Conservation (phyloP, 1,140 invertebrate species). For the Phocides pigmalion region DNA sequence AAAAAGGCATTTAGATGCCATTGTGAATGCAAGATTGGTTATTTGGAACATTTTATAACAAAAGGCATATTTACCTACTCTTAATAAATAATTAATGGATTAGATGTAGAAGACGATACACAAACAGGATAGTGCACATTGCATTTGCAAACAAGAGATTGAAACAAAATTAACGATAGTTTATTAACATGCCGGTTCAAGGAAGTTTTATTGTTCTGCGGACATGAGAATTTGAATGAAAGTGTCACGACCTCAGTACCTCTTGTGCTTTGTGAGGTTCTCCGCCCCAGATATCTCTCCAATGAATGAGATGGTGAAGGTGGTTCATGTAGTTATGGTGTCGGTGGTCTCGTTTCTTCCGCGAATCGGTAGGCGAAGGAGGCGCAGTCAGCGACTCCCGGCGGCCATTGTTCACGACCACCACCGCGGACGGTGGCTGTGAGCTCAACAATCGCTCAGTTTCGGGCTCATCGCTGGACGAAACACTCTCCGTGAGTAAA, state of each 20-base stretch:
- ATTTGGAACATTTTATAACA: constrained; percentile 5
- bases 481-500: constrained; percentile 68
- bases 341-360: constrained; percentile 68
- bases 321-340: constrained; percentile 78
- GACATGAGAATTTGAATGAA: constrained; percentile 4
- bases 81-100: not conserved
- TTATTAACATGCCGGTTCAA: constrained; percentile 17
- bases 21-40: constrained; percentile 20
- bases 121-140: constrained; percentile 1
- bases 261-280: constrained; percentile 74
- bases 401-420: constrained; percentile 55
- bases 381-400: constrained; percentile 79
- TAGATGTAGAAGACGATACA: constrained; percentile 9
- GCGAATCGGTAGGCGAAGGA: constrained; percentile 74
- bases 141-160: constrained; percentile 10
- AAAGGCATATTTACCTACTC: too few species aligned
- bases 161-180: constrained; percentile 3
- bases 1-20: not conserved
- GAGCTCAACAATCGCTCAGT: constrained; percentile 68
- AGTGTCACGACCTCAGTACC: constrained; percentile 57
- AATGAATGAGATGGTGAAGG: constrained; percentile 77
- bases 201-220: not conserved
- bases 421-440: constrained; percentile 57
- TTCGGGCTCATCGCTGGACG: constrained; percentile 74
- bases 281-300: constrained; percentile 77